Conservation (phyloP, 64 coral and sea anemone species). For the Stichodactyla helianthus region DNA sequence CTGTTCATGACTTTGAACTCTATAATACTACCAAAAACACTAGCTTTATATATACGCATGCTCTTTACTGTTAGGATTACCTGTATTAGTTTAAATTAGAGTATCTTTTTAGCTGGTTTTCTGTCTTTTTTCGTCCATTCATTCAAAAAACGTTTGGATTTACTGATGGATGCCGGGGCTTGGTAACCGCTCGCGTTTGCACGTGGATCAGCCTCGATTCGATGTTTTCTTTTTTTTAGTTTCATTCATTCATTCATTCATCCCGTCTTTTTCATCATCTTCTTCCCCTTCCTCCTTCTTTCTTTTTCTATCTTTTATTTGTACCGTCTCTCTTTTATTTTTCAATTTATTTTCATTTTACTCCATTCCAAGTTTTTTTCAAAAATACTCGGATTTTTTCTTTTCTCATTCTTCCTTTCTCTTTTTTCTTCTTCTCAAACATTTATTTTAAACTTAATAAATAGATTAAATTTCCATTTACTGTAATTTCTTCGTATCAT, state of each 20-base stretch:
- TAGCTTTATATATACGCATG: neutral
- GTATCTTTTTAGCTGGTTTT: neutral
- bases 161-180: neutral
- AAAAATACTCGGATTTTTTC: neutral
- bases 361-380: neutral
- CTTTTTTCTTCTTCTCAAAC: neutral
- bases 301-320: neutral
- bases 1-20: neutral
- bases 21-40: neutral
- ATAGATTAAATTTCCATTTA: neutral
- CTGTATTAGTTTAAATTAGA: neutral
- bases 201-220: slow-evolving; percentile 12
- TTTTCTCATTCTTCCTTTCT: neutral
- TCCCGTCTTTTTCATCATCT: neutral
- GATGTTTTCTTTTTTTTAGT: no score
- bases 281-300: neutral
- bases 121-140: neutral
- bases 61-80: neutral
- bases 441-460: neutral
- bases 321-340: neutral
- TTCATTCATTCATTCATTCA: neutral
- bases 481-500: neutral
- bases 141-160: neutral
- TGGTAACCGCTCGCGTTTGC: neutral
- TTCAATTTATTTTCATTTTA: neutral